Conservation (phyloP, 2,113 vertebrate genomes). For the Menidia beryllina region DNA sequence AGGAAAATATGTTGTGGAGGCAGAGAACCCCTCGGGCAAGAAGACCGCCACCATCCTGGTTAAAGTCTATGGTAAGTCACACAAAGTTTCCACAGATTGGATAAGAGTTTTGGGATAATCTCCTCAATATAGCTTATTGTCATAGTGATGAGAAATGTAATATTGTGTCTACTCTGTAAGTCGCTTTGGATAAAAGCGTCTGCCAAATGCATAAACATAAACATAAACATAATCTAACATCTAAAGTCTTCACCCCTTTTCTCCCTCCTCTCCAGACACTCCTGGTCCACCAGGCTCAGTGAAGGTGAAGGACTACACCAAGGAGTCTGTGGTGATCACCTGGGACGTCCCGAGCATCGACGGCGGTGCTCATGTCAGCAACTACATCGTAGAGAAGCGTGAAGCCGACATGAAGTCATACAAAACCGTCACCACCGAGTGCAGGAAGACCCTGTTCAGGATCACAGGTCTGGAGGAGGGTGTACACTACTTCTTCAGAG, state of each 20-base stretch:
- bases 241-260: not conserved
- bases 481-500: conserved; percentile 94
- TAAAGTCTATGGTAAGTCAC: conserved; percentile 91
- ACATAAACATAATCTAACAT: too few species aligned
- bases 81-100: not conserved
- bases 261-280: conserved; percentile 84
- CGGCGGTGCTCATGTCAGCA: conserved; percentile 94
- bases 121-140: too few species aligned
- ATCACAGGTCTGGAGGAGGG: conserved; percentile 92
- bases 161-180: too few species aligned
- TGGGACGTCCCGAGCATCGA: conserved; percentile 96
- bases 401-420: conserved; percentile 98
- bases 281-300: conserved; percentile 93
- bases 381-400: conserved; percentile 97
- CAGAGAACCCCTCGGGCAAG: conserved; percentile 97
- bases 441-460: conserved; percentile 94
- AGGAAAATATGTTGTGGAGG: conserved; percentile 96
- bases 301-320: conserved; percentile 94
- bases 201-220: too few species aligned
- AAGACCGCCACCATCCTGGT: conserved; percentile 92
- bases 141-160: too few species aligned
- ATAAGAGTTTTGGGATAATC: not conserved
- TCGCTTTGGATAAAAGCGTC: too few species aligned
- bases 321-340: conserved; percentile 95
- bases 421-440: conserved; percentile 96